Base-by-base conservation (phyloP, 2,797 vertebrate genomes). In the Sebastes reedi region DNA sequence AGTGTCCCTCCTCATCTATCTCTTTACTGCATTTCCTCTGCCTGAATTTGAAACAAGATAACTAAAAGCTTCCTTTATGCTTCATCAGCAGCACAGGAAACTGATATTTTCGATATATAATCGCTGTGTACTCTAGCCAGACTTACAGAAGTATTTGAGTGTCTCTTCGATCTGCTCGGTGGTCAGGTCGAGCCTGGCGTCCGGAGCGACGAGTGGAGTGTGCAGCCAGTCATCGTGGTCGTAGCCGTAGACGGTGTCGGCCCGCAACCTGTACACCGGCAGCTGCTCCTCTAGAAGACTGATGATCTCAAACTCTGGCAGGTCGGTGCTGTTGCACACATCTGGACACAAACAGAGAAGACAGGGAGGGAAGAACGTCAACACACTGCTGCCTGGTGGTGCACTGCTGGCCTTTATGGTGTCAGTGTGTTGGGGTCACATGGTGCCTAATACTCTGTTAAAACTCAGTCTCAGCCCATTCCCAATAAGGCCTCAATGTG, bases 251-350 rank as follows among this genome's bases (percentile, higher is more conserved):
- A 99, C 96, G 52, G 97, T 97, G 83, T 99, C 98, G 0, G 98
- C 98, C 89, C 98, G 97, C 88, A 99, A 82, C 90, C 96, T 97
- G 83, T 99, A 99, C 77, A 98, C 97, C 29, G 98, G 98, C 92
- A 99, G 90, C 94, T 99, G 97, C 94, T 99, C 98, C 93, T 99
- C 98, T 94, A 99, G 93, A 4, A 99, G 97, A 83, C 98, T 99
- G 94, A 99, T 99, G 95, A 99, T 99, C 95, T 99, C 98, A 56
- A 99, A 99, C 96, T 99, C 98, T 0, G 98, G 97, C 82, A 99
- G 97, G 85, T 99, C 96, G 20, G 97, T 99, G 94, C 98, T 99
- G 89, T 99, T 99, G 95, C 98, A 99, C 96, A 99, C 98, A 96
- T 99, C 98, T 99, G 81, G 36, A 50, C 59, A 25, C 34, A 13